A percentile compares a stretch with the other conserved stretches of the same genome.
Evolutionary conservation across 2,797 vertebrate genomes (phyloP).

Genomic region (Argya squamiceps): DNA sequence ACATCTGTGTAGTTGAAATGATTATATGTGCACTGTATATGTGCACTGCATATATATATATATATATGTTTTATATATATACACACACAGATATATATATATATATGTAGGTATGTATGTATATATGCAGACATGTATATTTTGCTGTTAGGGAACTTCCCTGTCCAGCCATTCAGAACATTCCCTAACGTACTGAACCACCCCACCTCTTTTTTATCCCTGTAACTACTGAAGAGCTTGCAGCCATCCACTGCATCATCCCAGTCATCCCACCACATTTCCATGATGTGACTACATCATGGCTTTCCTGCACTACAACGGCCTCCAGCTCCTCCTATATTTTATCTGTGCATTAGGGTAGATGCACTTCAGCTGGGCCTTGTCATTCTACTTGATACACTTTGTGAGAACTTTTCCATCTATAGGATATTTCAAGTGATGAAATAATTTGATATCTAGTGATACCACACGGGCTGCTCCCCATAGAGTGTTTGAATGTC

Average conservation of each 20-base stretch:
- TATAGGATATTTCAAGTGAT: not conserved
- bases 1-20: not conserved
- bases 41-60: no score
- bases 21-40: not conserved
- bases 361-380: not conserved
- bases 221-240: not conserved
- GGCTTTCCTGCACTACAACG: not conserved
- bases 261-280: not conserved
- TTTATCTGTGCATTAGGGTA: not conserved
- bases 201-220: not conserved
- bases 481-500: not conserved
- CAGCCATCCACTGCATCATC: not conserved
- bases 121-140: no score
- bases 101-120: not conserved
- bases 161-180: not conserved
- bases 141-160: not conserved
- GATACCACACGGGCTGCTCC: not conserved
- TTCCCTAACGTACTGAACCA: not conserved
- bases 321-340: no score
- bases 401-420: not conserved
- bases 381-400: not conserved
- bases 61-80: not conserved
- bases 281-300: not conserved
- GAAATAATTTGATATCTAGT: not conserved
- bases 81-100: no score